Evolutionary conservation across 2,888 invertebrate species (phyloP).

Genomic region (Myopa testacea): DNA sequence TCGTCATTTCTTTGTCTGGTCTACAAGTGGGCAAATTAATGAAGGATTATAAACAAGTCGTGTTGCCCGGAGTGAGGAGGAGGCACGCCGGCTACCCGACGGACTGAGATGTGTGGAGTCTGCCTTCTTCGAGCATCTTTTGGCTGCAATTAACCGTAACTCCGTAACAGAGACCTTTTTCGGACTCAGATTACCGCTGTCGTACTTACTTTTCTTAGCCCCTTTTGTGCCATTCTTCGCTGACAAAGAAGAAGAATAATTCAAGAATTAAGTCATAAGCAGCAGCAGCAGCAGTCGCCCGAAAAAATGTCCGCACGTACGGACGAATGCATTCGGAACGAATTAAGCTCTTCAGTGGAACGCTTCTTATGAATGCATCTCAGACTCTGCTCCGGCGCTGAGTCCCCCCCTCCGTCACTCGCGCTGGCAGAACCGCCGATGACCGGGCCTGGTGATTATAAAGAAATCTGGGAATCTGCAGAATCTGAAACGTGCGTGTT

Average conservation of each 20-base stretch:
- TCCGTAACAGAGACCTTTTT: background rate
- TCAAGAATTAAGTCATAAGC: constrained; percentile 24
- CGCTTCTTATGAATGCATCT: constrained; percentile 6
- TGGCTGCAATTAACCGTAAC: constrained; percentile 4
- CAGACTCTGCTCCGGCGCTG: background rate
- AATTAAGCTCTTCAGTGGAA: constrained; percentile 29
- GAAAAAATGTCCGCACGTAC: background rate
- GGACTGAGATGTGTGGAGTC: background rate
- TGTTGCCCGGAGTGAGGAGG: background rate
- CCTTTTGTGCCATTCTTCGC: background rate
- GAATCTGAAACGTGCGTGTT: constrained; percentile 35
- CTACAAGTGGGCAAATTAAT: background rate
- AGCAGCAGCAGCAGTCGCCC: background rate
- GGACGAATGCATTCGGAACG: constrained; percentile 19
- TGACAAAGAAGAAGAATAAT: background rate
- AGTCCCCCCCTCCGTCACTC: no score
- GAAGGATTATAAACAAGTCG: background rate
- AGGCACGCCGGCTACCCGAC: background rate
- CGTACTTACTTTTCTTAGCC: background rate
- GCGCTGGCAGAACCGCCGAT: background rate
- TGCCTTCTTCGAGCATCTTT: background rate
- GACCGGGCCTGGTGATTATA: constrained; percentile 12
- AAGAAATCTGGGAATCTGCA: constrained; percentile 25
- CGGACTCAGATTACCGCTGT: background rate
- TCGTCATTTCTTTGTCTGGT: background rate